Evolutionary conservation across 2,888 invertebrate species (phyloP).

Genomic region (Cabera pusaria): DNA sequence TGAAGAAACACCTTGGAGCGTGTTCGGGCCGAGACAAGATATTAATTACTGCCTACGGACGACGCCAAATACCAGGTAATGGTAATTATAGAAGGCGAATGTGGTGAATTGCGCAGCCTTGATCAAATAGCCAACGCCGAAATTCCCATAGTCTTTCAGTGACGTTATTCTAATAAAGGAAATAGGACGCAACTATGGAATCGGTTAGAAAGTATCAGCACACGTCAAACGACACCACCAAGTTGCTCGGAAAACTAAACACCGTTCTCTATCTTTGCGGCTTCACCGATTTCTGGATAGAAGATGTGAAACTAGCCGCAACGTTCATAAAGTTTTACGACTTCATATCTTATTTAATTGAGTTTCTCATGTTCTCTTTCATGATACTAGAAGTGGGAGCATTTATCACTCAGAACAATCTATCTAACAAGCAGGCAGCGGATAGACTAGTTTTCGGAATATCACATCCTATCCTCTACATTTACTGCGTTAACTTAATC

Average conservation of each 20-base stretch:
- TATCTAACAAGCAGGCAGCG: slow-evolving; percentile 20
- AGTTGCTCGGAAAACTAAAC: slow-evolving; percentile 22
- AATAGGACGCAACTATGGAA: neutral
- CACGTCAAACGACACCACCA: slow-evolving; percentile 19
- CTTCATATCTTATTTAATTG: slow-evolving; percentile 12
- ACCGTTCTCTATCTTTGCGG: slow-evolving; percentile 21
- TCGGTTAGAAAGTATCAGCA: neutral
- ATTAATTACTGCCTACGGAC: too few species aligned
- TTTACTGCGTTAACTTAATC: slow-evolving; percentile 18
- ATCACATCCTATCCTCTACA: slow-evolving; percentile 16
- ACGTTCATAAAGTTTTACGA: slow-evolving; percentile 23
- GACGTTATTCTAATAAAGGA: too few species aligned
- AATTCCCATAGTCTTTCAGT: too few species aligned
- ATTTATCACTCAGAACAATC: slow-evolving; percentile 19
- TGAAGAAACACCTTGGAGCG: too few species aligned
- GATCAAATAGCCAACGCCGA: too few species aligned
- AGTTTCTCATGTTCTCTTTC: slow-evolving; percentile 17
- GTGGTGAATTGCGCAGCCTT: too few species aligned
- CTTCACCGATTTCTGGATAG: slow-evolving; percentile 34
- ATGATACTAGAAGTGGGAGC: slow-evolving; percentile 19
- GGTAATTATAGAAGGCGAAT: too few species aligned
- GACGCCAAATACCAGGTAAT: too few species aligned
- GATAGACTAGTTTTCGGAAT: slow-evolving; percentile 21
- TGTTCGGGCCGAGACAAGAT: too few species aligned
- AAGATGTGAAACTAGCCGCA: slow-evolving; percentile 25